A percentile compares a stretch with the other conserved stretches of the same genome.
These are phyloP conservation scores for Arctopsyche grandis DNA, from an alignment of 1,140 invertebrate species.

Conservation along the genomic window DNA sequence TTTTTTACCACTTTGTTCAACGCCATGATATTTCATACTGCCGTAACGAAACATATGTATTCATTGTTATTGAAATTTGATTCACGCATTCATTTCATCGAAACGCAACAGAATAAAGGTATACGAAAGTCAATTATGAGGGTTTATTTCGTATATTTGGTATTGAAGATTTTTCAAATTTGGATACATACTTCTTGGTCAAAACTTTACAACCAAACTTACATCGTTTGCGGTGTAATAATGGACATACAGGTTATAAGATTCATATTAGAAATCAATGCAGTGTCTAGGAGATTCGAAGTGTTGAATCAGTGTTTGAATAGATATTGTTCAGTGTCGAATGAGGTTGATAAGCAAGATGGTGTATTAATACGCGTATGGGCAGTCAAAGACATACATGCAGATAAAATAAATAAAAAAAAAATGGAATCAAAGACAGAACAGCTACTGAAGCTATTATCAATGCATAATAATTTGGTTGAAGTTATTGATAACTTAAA, in stretches of 20 bases:
- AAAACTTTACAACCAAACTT: not conserved
- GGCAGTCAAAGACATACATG: not conserved
- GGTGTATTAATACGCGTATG: not conserved
- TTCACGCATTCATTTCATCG: not conserved
- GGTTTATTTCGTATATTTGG: not conserved
- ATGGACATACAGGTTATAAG: not conserved
- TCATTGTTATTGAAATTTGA: not conserved
- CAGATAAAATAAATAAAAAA: not conserved
- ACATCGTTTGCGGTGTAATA: not conserved
- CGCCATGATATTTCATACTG: not conserved
- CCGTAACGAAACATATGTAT: not conserved
- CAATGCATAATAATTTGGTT: not conserved
- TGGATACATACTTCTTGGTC: not conserved
- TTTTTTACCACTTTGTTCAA: not conserved
- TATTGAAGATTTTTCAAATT: not conserved
- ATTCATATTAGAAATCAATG: conserved; percentile 8
- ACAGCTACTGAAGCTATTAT: not conserved
- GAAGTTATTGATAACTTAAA: not conserved
- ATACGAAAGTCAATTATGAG: not conserved
- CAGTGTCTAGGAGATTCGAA: not conserved
- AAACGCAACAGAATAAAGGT: not conserved
- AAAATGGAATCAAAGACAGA: not conserved
- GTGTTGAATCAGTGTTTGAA: not conserved
- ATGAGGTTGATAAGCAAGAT: not conserved
- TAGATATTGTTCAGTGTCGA: not conserved